phyloP scores from a whole-genome alignment of 2,113 vertebrate genomes.

The Calidris pygmaea region DNA sequence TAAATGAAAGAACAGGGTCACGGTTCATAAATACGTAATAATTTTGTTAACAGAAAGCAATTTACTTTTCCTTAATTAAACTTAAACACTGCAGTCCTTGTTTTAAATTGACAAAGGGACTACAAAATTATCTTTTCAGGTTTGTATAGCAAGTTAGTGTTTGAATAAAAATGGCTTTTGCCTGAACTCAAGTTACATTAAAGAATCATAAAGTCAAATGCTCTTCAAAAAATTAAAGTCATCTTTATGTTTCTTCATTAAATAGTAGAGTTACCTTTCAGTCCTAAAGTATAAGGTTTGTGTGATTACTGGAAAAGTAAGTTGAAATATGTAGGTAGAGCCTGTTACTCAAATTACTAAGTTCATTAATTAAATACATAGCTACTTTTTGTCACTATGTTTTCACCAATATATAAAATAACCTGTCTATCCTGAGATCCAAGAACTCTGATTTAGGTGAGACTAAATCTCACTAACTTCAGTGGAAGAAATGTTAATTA shows the following conservation, averaged over 20 bases:
- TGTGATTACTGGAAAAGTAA: background rate
- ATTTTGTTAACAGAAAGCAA: slow-evolving; percentile 44
- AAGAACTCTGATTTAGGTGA: background rate
- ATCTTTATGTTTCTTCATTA: background rate
- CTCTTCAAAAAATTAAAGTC: background rate
- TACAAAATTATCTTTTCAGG: slow-evolving; percentile 41
- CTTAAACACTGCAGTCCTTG: slow-evolving; percentile 17
- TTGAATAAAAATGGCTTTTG: slow-evolving; percentile 36
- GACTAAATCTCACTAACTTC: background rate
- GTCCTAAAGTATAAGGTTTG: background rate
- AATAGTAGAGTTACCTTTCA: background rate
- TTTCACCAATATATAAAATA: background rate
- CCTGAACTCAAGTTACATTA: background rate
- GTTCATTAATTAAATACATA: background rate
- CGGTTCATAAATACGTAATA: slow-evolving; percentile 53
- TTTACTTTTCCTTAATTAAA: slow-evolving; percentile 61
- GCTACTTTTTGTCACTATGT: background rate
- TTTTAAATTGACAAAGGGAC: slow-evolving; percentile 57
- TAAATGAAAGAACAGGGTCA: slow-evolving; percentile 32
- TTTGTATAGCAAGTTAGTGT: background rate
- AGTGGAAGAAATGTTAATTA: background rate
- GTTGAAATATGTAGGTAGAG: background rate
- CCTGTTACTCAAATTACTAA: background rate
- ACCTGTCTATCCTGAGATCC: background rate
- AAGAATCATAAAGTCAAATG: background rate